phyloP scores from a whole-genome alignment of 2,113 vertebrate genomes.

The Ariopsis seemanni region DNA sequence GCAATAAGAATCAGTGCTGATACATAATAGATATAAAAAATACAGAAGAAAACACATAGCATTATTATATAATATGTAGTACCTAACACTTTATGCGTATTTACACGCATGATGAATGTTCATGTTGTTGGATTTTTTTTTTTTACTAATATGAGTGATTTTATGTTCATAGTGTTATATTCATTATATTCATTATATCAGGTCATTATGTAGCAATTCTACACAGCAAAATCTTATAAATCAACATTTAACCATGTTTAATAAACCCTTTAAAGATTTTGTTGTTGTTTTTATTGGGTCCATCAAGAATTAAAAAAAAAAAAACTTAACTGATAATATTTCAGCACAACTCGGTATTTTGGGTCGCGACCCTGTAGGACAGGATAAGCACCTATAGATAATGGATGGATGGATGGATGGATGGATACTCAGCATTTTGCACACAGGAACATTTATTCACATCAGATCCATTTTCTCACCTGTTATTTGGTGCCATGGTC shows the following conservation, averaged over 20 bases:
- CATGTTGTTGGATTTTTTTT: no score
- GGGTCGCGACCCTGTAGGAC: no score
- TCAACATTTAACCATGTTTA: not conserved
- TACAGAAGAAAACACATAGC: not conserved
- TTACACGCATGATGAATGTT: not conserved
- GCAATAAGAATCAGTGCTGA: not conserved
- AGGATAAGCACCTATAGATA: no score
- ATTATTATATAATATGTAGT: not conserved
- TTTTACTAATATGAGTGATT: not conserved
- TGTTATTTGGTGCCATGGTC: constrained; percentile 75
- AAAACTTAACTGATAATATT: not conserved
- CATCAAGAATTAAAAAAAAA: not conserved
- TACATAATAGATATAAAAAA: not conserved
- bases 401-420: no score
- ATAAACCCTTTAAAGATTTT: not conserved
- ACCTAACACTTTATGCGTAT: not conserved
- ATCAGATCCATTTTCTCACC: constrained; percentile 68
- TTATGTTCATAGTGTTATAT: not conserved
- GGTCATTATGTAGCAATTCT: no score
- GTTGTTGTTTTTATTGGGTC: not conserved
- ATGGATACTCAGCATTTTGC: not conserved
- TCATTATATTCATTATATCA: not conserved
- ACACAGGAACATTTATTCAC: not conserved
- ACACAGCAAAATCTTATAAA: not conserved
- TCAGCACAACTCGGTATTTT: not conserved